Evolutionary conservation across 1,140 invertebrate genomes (phyloP), one percentile per base, ranked within the genome.

Genomic region (Drosophila elegans): DNA sequence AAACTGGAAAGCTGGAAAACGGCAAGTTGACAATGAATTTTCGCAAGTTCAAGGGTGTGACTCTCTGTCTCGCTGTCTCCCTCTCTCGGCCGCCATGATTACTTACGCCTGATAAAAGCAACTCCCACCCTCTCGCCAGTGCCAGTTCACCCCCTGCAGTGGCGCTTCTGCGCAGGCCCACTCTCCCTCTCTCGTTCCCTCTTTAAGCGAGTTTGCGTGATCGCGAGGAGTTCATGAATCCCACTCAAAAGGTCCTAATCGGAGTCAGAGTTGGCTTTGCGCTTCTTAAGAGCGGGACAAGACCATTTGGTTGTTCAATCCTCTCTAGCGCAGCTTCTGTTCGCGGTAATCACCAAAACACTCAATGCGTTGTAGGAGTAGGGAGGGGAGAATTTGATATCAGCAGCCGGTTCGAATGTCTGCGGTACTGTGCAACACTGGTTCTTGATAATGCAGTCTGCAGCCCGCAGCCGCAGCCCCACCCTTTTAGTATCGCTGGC

Each of bases 41-140:
- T 72, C 51, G 72, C 77, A 91, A 92, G 85, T 88, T 90, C 89
- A 92, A 92, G 91, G 91, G 91, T 92, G 91, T 92, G 91, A 90
- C 90, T 86, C 52, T 48, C 72, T 21, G 16, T 21, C 16, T 44
- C 60, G 27, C 46, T 61, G 32, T 52, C 69, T 46, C 66, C 29
- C 59, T 51, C 45, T 66, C 64, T 32, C 45, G 67, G 67, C 83
- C 83, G 83, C 83, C 83, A 86, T 86, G 61, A 82, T 78, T 69
- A 77, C 76, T 86, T 83, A 80, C 41, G 78, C 68, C 79, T 80
- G 67, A 83, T 89, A 86, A 86, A 89, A 63, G 48, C 25, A 42
- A 55, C 72, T 64, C 51, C 67, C 59, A 64, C 55, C 39, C 71
- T 67, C 66, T 76, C 42, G 39, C 29, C 2, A 32, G 7, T 64